phyloP scores from a whole-genome alignment of 2,797 vertebrate species.

The Diglossa cyanea region DNA sequence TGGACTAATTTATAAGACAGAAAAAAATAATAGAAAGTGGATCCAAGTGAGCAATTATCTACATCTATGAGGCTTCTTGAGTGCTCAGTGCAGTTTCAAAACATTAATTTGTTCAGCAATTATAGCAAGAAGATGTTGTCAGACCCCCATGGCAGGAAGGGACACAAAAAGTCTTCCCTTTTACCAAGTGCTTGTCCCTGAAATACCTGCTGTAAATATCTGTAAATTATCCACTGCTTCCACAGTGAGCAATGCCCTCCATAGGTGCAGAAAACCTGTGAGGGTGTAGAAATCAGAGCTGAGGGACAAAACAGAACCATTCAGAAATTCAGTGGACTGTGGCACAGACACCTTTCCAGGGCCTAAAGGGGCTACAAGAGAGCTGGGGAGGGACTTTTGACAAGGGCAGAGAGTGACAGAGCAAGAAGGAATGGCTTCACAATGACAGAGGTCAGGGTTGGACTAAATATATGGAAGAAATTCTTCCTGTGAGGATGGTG shows the following conservation, averaged over 20 bases:
- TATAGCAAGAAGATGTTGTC: neutral
- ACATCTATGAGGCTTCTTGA: neutral
- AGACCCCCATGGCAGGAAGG: fast-evolving
- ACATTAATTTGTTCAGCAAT: neutral
- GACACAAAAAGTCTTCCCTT: neutral
- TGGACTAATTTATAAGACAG: neutral
- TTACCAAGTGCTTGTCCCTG: neutral
- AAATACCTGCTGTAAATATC: neutral
- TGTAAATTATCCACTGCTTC: neutral
- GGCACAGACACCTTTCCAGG: neutral
- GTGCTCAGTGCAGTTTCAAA: neutral
- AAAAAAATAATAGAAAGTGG: neutral
- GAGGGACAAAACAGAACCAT: neutral
- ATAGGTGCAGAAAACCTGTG: fast-evolving
- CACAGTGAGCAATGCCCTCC: fast-evolving
- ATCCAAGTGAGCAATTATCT: neutral
- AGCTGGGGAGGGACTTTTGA: neutral
- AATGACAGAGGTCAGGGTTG: neutral
- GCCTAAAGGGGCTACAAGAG: neutral
- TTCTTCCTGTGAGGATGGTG: neutral
- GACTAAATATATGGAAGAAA: neutral
- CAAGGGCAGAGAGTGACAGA: neutral
- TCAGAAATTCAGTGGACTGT: neutral
- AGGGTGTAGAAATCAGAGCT: neutral
- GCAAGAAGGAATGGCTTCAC: neutral